Base-by-base conservation (phyloP, 2,888 invertebrate species). In the Cartodere bifasciata region DNA sequence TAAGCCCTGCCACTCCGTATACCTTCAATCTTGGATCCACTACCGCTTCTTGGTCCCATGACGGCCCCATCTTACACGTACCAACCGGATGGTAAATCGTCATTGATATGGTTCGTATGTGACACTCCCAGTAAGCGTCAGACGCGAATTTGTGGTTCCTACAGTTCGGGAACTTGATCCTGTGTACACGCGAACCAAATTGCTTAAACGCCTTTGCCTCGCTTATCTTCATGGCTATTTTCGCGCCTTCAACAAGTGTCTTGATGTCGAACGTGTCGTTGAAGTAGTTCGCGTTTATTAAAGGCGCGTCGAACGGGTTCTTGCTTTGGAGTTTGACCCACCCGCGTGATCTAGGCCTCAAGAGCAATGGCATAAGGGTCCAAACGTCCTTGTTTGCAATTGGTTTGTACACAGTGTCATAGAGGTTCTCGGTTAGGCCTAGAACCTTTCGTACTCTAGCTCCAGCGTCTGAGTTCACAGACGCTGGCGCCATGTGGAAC, bases 251-350 rank as follows among this genome's bases (percentile, higher is more conserved):
- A 0, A 88, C 81, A n/a, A 90, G 62, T 1, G 76, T 75, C 31
- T 76, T 72, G 0, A 84, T 78, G 53, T 83, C 88, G 34, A 69
- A 54, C 0, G 81, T 77, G 55, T 90, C 76, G 37, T 78, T 76
- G 45, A 92, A 82, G 55, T 97, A 97, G 51, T 92, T 88, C 2
- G 95, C 86, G 56, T 95, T 76, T 55, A 97, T 87, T 15, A 81
- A 53, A 0, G 95, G 94, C 49, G 80, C 79, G 28, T 85, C 78
- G 43, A 81, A 81, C 0, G 95, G 94, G 60, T 91, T 84, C 1
- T 74, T 74, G 35, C 79, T 80, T 32, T 70, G 68, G 13, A 95
- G 60, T 38, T 75, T 67, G 0, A 88, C 74, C 49, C 75, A 79
- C 5, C 86, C 88, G 29, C 84, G 62, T 0, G 86, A 85, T 42